Conservation (phyloP, 2,113 vertebrate genomes). For the Pristiophorus japonicus region DNA sequence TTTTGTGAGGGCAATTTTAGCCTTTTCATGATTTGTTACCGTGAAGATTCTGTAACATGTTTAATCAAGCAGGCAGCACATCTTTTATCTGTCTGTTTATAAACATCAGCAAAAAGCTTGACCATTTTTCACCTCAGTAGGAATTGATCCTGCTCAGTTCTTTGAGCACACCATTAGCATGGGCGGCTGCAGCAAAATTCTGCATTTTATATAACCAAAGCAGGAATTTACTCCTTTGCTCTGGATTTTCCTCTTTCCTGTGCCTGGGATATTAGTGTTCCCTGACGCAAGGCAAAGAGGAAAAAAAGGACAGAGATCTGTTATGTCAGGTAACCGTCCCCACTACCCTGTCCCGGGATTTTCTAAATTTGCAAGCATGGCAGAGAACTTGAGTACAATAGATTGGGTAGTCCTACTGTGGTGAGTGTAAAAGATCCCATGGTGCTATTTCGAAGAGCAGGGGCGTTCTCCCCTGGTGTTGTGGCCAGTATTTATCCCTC, state of each 20-base stretch:
- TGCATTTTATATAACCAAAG: neutral
- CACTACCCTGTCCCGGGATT: no score
- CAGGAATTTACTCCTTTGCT: neutral
- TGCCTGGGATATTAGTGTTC: neutral
- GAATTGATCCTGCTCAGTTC: neutral
- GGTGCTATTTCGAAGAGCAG: neutral
- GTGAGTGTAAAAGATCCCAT: no score
- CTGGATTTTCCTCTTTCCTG: neutral
- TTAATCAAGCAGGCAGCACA: neutral
- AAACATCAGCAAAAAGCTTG: neutral
- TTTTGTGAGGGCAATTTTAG: neutral
- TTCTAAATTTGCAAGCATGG: no score
- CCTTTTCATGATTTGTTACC: neutral
- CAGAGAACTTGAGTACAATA: neutral
- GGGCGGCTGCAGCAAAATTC: neutral
- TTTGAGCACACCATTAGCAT: neutral
- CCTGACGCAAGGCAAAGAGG: neutral
- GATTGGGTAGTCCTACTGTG: neutral
- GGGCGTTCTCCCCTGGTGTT: neutral
- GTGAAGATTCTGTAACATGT: neutral
- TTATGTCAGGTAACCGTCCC: no score
- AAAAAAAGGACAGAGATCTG: no score
- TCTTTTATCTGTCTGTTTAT: neutral
- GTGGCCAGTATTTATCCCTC: neutral
- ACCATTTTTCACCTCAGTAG: neutral